Conservation (phyloP, 2,888 invertebrate species). For the Pelosia muscerda region DNA sequence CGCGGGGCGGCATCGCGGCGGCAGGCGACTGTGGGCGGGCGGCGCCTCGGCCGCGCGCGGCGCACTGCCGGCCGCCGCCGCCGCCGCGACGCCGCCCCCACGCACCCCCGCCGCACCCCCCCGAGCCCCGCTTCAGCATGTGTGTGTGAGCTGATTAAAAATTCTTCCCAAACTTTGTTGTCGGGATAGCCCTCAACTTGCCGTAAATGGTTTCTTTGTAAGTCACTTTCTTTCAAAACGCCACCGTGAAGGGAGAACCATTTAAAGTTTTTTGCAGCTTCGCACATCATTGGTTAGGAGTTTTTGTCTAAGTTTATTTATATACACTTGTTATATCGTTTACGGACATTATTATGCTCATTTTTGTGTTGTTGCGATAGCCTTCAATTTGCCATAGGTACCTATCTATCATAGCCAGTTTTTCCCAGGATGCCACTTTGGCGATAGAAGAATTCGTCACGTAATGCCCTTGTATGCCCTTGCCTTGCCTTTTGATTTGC, state of each 20-base stretch:
- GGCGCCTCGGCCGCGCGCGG: slow-evolving; percentile 87
- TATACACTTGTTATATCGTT: not conserved
- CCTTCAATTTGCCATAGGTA: not conserved
- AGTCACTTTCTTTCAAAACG: slow-evolving; percentile 47
- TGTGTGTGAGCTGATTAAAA: slow-evolving; percentile 71
- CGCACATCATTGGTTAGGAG: slow-evolving; percentile 34
- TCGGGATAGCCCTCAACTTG: slow-evolving; percentile 67
- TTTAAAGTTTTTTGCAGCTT: slow-evolving; percentile 41
- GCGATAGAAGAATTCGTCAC: not conserved
- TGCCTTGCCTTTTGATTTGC: not conserved
- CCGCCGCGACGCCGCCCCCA: slow-evolving; percentile 66
- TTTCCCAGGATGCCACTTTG: not conserved
- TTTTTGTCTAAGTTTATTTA: not conserved
- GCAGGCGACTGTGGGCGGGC: slow-evolving; percentile 74
- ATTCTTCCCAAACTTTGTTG: slow-evolving; percentile 79
- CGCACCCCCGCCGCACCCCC: slow-evolving; percentile 54
- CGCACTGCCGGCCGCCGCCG: slow-evolving; percentile 82
- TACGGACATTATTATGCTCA: not conserved
- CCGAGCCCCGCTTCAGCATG: slow-evolving; percentile 43
- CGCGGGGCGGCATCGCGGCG: slow-evolving; percentile 69
- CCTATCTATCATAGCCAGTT: not conserved
- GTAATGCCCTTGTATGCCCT: not conserved
- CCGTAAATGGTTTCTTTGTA: slow-evolving; percentile 63
- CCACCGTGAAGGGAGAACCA: slow-evolving; percentile 47
- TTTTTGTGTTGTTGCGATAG: not conserved